A percentile compares a stretch with the other conserved stretches of the same genome.
phyloP scores from a whole-genome alignment of 2,113 vertebrate species.

The Platysteira castanea region DNA sequence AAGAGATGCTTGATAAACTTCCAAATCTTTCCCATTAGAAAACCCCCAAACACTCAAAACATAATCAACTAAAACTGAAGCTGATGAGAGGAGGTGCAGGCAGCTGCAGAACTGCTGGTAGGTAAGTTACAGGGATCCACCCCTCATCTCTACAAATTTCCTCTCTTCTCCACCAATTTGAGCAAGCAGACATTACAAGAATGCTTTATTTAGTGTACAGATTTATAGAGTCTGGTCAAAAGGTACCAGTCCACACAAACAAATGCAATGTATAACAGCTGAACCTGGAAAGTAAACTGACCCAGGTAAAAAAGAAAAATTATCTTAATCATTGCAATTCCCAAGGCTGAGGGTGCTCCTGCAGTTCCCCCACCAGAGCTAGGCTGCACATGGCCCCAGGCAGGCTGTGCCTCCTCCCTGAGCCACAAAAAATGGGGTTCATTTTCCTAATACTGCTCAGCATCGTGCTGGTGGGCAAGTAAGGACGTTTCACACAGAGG shows the following conservation, averaged over 20 bases:
- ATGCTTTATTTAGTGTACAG: background rate
- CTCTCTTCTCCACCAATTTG: background rate
- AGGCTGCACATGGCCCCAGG: background rate
- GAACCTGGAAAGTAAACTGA: background rate
- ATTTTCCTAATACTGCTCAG: background rate
- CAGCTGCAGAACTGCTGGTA: background rate
- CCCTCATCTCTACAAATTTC: background rate
- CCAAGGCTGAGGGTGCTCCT: background rate
- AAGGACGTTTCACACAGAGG: background rate
- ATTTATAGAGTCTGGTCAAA: background rate
- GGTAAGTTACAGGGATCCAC: background rate
- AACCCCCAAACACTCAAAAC: rapidly evolving
- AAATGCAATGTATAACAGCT: background rate
- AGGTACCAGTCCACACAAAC: background rate
- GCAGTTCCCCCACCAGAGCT: background rate
- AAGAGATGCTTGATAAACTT: background rate
- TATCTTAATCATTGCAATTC: background rate
- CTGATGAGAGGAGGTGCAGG: background rate
- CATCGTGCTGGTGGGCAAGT: background rate
- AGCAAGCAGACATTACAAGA: background rate
- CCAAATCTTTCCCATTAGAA: background rate
- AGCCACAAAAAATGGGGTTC: background rate
- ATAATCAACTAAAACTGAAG: background rate
- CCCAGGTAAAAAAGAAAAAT: background rate
- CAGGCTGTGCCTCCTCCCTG: background rate